Evolutionary conservation across 53 echinoderm and acorn worm genomes (phyloP).

Genomic region (Paracentrotus lividus): DNA sequence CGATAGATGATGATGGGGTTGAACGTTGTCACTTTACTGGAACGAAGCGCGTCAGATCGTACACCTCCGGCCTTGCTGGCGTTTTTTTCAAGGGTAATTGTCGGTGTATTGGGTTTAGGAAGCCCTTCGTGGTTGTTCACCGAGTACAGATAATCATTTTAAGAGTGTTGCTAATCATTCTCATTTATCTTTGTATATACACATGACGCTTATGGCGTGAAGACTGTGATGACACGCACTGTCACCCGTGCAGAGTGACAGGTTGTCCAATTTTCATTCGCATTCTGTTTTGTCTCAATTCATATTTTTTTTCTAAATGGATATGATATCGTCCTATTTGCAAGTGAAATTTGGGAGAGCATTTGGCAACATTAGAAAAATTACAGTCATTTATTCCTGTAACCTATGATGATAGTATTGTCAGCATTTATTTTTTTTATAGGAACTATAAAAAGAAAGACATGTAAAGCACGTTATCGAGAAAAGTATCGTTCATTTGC

Average conservation of each 20-base stretch:
- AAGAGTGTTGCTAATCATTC: constrained; percentile 19
- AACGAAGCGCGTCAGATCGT: constrained; percentile 10
- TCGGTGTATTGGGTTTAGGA: not conserved
- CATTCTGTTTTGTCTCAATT: not conserved
- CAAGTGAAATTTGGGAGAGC: too few species aligned
- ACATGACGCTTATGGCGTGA: not conserved
- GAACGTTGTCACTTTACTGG: constrained; percentile 21
- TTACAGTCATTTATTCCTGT: too few species aligned
- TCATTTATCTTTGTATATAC: constrained; percentile 25
- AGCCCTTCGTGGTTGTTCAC: not conserved
- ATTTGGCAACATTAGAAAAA: too few species aligned
- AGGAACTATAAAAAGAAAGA: too few species aligned
- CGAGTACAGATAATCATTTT: constrained; percentile 16
- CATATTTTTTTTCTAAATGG: too few species aligned
- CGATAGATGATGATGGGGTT: constrained; percentile 53
- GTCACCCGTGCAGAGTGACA: not conserved
- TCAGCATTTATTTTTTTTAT: too few species aligned
- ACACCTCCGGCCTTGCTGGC: not conserved
- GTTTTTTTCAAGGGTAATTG: constrained; percentile 39
- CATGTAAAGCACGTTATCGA: too few species aligned
- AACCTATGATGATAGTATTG: too few species aligned
- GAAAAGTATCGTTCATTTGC: too few species aligned
- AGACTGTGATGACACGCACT: not conserved
- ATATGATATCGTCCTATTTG: too few species aligned
- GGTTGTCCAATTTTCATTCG: not conserved